Conservation (phyloP, 2,797 vertebrate species). For the Rhabdomys pumilio region DNA sequence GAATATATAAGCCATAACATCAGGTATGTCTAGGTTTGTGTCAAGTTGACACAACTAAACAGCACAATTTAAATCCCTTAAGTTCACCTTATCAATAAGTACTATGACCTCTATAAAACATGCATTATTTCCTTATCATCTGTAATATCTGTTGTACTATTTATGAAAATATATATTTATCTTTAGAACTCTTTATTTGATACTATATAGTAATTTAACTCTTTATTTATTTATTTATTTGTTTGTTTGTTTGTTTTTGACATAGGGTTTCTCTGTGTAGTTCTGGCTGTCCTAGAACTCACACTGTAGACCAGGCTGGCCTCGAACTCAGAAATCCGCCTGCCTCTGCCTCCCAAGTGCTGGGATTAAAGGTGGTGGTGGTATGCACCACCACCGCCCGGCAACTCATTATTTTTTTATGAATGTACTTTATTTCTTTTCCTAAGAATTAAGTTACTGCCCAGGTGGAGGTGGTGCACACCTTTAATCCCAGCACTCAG, state of each 20-base stretch:
- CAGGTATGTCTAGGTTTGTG: background rate
- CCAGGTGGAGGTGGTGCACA: background rate
- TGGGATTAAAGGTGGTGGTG: too few species aligned
- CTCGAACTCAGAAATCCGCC: too few species aligned
- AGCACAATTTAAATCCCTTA: background rate
- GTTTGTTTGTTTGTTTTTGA: too few species aligned
- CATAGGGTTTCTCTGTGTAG: too few species aligned
- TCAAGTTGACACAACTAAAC: background rate
- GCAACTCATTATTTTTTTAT: background rate
- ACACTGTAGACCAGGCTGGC: too few species aligned
- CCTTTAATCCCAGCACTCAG: background rate
- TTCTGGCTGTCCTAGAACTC: too few species aligned
- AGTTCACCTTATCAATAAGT: conserved; percentile 28
- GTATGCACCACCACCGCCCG: too few species aligned
- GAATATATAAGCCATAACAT: background rate
- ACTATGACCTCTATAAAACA: conserved; percentile 1
- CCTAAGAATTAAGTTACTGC: conserved; percentile 5
- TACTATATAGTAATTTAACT: background rate
- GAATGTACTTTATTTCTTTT: conserved; percentile 12
- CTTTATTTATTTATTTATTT: background rate
- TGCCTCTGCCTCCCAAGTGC: too few species aligned
- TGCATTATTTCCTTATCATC: background rate
- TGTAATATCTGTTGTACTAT: background rate
- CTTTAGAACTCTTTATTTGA: conserved; percentile 36
- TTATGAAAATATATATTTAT: background rate